phyloP scores from a whole-genome alignment of 2,797 vertebrate genomes.

The Chelon auratus region DNA sequence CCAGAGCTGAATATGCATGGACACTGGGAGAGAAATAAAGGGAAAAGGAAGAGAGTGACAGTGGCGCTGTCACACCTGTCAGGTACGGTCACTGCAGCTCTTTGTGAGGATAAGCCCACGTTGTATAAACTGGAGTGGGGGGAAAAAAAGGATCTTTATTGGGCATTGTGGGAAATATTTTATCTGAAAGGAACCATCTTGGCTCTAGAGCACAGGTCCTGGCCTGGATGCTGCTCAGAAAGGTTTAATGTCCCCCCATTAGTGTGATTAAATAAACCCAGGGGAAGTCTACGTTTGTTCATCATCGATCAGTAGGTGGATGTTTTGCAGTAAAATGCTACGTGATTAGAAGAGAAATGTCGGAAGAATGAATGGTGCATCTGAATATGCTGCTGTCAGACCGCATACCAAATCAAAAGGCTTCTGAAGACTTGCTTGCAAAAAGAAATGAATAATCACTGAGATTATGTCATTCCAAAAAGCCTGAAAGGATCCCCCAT shows the following conservation, averaged over 20 bases:
- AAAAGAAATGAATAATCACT: slow-evolving; percentile 59
- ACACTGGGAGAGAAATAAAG: slow-evolving; percentile 8
- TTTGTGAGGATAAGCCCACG: slow-evolving; percentile 3
- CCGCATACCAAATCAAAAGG: slow-evolving; percentile 16
- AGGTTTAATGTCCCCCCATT: slow-evolving; percentile 17
- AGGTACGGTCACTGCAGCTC: slow-evolving; percentile 26
- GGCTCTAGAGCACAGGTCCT: not conserved
- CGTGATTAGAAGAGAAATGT: slow-evolving; percentile 31
- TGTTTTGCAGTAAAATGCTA: slow-evolving; percentile 17
- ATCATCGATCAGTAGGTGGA: slow-evolving; percentile 22
- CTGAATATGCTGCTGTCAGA: slow-evolving; percentile 16
- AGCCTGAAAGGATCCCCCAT: slow-evolving; percentile 53
- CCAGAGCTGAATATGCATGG: slow-evolving; percentile 6
- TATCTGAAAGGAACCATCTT: not conserved
- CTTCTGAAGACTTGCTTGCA: slow-evolving; percentile 24
- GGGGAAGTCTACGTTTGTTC: slow-evolving; percentile 27
- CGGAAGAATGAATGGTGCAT: slow-evolving; percentile 24
- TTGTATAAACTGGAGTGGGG: not conserved
- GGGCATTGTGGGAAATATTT: slow-evolving; percentile 11
- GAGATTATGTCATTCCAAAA: slow-evolving; percentile 62
- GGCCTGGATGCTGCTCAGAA: slow-evolving; percentile 21
- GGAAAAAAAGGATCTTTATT: slow-evolving; percentile 7
- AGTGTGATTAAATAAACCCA: slow-evolving; percentile 24
- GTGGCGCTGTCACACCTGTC: slow-evolving; percentile 42
- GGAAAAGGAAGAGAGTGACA: slow-evolving; percentile 27